Evolutionary conservation across 1,140 invertebrate species (phyloP).

Genomic region (Heliconius congener): DNA sequence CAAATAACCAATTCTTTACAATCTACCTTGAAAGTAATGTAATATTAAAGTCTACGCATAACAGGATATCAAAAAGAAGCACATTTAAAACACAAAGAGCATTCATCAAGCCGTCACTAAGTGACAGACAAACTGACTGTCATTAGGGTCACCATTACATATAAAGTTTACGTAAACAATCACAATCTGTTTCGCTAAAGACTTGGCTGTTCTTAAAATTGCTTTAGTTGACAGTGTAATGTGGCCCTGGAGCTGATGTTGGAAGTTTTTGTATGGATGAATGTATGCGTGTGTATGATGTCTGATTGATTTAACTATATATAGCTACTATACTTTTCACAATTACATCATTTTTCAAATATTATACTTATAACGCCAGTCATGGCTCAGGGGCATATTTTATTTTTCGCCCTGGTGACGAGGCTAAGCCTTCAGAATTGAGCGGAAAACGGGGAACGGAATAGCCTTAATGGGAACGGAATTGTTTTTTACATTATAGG

Average conservation of each 20-base stretch:
- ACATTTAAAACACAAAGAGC: background rate
- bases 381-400: no score
- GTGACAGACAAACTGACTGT: constrained; percentile 30
- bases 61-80: background rate
- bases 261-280: background rate
- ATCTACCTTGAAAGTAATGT: no score
- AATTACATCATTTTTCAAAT: no score
- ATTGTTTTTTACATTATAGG: no score
- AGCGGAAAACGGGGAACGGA: no score
- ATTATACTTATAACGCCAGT: no score
- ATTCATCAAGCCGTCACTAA: constrained; percentile 27
- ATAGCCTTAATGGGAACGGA: no score
- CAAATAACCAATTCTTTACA: no score
- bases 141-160: constrained; percentile 32
- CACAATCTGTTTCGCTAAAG: constrained; percentile 14
- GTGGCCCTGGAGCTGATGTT: constrained; percentile 14
- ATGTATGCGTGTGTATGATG: background rate
- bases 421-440: no score
- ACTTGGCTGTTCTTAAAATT: constrained; percentile 17
- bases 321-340: no score
- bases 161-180: constrained; percentile 19
- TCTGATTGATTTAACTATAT: no score
- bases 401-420: no score
- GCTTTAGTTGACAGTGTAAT: constrained; percentile 16
- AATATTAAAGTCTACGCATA: background rate